phyloP scores from a whole-genome alignment of 2,888 invertebrate genomes.

The Chesias legatella region DNA sequence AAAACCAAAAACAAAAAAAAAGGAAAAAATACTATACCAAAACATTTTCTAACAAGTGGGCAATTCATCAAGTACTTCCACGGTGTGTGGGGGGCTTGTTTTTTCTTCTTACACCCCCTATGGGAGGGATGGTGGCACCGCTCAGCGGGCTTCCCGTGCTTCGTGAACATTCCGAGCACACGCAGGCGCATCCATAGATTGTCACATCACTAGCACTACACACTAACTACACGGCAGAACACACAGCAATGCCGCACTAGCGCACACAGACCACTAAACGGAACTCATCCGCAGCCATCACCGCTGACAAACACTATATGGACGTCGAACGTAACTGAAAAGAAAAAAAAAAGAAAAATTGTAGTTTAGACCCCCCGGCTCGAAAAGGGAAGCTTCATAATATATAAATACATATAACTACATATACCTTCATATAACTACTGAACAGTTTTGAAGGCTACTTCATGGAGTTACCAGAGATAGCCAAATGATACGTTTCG shows the following conservation, averaged over 20 bases:
- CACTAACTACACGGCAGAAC: conserved; percentile 45
- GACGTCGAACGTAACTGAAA: conserved; percentile 71
- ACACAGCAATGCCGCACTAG: conserved; percentile 52
- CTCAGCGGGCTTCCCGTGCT: conserved; percentile 74
- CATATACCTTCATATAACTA: too few relatives aligned
- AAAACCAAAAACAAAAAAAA: not conserved
- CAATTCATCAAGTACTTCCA: conserved; percentile 82
- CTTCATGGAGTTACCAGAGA: too few relatives aligned
- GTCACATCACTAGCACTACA: conserved; percentile 69
- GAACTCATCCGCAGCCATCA: conserved; percentile 72
- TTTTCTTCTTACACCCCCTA: conserved; percentile 76
- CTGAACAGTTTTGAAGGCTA: not conserved
- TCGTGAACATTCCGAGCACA: conserved; percentile 76
- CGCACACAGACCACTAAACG: conserved; percentile 58
- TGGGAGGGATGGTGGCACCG: conserved; percentile 68
- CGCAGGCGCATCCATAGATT: conserved; percentile 70
- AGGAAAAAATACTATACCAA: conserved; percentile 72
- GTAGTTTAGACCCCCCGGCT: conserved; percentile 51
- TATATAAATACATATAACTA: too few relatives aligned
- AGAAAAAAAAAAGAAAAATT: conserved; percentile 72
- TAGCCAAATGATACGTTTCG: too few relatives aligned
- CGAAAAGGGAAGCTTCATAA: too few relatives aligned
- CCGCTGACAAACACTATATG: conserved; percentile 59
- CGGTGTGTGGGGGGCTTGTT: conserved; percentile 74
- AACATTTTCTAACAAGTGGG: conserved; percentile 81